phyloP scores from a whole-genome alignment of 1,140 invertebrate species.

The Cataglyphis hispanica region DNA sequence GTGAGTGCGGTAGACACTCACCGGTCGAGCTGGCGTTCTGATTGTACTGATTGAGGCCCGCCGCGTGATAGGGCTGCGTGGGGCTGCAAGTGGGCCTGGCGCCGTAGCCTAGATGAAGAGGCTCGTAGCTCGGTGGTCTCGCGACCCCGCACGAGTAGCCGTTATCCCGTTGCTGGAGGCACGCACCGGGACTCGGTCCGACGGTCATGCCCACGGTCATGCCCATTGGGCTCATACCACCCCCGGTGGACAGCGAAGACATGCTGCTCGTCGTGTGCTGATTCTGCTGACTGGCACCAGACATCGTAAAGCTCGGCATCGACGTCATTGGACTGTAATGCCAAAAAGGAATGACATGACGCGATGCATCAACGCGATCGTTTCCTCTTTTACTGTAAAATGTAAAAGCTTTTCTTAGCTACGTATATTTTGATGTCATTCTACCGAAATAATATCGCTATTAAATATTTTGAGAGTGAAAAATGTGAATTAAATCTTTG shows the following conservation, averaged over 20 bases:
- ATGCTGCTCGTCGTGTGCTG: conserved; percentile 83
- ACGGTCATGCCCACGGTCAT: conserved; percentile 86
- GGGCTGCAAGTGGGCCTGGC: conserved; percentile 89
- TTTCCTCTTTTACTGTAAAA: neutral
- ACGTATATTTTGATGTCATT: too few relatives aligned
- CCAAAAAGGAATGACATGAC: neutral
- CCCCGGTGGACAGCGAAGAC: conserved; percentile 82
- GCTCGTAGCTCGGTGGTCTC: conserved; percentile 88
- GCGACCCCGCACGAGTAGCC: conserved; percentile 89
- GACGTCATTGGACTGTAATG: conserved; percentile 87
- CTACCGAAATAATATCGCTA: too few relatives aligned
- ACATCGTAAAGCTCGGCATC: conserved; percentile 87
- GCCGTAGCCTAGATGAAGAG: conserved; percentile 89
- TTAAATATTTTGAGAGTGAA: too few relatives aligned
- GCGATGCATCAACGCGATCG: too few relatives aligned
- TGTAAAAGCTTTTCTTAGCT: too few relatives aligned
- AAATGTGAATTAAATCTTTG: too few relatives aligned
- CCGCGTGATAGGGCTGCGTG: conserved; percentile 89
- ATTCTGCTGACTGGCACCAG: conserved; percentile 79
- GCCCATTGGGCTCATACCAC: conserved; percentile 86
- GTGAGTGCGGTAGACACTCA: conserved; percentile 87
- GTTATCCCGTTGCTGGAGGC: conserved; percentile 90
- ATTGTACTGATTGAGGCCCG: conserved; percentile 88
- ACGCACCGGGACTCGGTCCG: conserved; percentile 87
- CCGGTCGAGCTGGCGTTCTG: conserved; percentile 89